Conservation (phyloP, 2,888 invertebrate genomes). For the Dysmachus trigonus region DNA sequence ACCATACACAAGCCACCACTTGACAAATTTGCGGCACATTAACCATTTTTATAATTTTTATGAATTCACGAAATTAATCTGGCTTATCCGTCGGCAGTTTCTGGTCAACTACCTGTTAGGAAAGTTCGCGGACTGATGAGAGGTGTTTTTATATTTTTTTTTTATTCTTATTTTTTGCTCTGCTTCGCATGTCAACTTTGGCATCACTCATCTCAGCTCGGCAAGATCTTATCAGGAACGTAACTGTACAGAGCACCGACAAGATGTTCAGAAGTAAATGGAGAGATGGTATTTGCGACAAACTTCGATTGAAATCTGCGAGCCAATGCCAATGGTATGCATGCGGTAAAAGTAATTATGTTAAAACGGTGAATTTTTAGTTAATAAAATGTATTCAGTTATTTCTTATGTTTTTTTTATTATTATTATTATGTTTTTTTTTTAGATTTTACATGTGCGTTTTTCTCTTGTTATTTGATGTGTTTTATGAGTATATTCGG, state of each 20-base stretch:
- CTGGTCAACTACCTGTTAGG: constrained; percentile 12
- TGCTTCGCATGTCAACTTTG: background rate
- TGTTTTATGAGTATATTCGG: background rate
- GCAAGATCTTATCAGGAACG: constrained; percentile 12
- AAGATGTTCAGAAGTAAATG: background rate
- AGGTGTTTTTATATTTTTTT: background rate
- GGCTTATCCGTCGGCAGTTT: background rate
- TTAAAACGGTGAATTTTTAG: background rate
- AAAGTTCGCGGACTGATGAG: background rate
- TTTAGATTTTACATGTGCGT: background rate
- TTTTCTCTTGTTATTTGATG: background rate
- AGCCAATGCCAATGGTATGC: background rate
- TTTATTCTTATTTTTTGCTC: background rate
- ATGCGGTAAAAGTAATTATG: background rate
- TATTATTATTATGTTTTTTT: background rate
- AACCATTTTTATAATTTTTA: constrained; percentile 31
- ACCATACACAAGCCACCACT: constrained; percentile 41
- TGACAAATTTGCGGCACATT: constrained; percentile 28
- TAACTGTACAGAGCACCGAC: constrained; percentile 15
- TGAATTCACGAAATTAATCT: background rate
- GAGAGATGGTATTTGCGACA: background rate
- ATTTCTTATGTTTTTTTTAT: background rate
- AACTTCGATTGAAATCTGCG: background rate
- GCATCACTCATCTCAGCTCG: background rate
- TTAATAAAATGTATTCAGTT: background rate